Base-by-base conservation (phyloP, 2,888 invertebrate species). In the Autographa pulchrina region DNA sequence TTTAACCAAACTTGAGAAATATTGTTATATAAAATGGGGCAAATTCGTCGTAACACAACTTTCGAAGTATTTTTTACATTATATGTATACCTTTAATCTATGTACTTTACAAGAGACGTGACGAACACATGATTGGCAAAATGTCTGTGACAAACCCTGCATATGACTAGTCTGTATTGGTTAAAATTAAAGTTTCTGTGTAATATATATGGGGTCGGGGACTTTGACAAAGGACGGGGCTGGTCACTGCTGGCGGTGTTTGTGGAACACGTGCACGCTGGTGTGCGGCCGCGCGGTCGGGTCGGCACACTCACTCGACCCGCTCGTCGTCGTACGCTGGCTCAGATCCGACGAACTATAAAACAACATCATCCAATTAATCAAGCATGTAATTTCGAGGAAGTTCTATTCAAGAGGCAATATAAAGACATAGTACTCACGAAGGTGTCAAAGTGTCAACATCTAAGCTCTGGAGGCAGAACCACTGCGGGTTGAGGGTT, bases 251-350 rank as follows among this genome's bases (percentile, higher is more conserved):
- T 83, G 83, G 63, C 83, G 77, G 38, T 82, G 83, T 56, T 85
- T 85, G 66, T 84, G 81, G 62, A 84, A 82, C 9, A 80, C 59
- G 72, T 85, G 85, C 69, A 96, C 95, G 87, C 95, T 91, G 72
- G 96, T 96, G 89, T 89, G 92, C 6, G 96, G 96, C 0, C 96
- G 91, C 72, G 93, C 94, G 65, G 83, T 88, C 41, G 91, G 96
- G 92, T 94, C 97, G 63, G 91, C 96, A 52, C 81, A 91, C 87
- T 90, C 94, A 62, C 77, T 86, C 7, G 93, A 92, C 0, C 94
- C 95, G 78, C 94, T 91, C 14, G 95, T 95, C 0, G 95, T 95
- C 0, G 91, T 92, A 16, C 94, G 92, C 65, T 89, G 89, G 41
- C 90, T 91, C 14, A 84, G 65, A 20, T 92, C 93, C 7, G 94